Conservation (phyloP, 2,113 vertebrate species). For the Phylloscopus whistleri region DNA sequence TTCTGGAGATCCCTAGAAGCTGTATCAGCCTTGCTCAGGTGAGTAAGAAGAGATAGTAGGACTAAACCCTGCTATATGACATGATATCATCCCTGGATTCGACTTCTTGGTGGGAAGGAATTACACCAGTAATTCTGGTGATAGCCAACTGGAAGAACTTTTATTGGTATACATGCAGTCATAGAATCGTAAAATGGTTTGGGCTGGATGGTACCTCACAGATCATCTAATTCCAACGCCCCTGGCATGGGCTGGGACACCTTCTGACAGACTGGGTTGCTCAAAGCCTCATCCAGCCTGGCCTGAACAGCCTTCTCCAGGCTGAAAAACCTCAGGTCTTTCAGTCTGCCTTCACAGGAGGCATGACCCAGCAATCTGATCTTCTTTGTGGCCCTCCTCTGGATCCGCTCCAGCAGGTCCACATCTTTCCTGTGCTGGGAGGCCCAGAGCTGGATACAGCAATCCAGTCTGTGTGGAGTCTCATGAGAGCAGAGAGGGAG, state of each 20-base stretch:
- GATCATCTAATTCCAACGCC: not conserved
- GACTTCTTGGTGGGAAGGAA: not conserved
- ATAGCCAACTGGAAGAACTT: not conserved
- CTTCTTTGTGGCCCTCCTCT: not conserved
- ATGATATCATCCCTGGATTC: not conserved
- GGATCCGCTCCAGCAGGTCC: not conserved
- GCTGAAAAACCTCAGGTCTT: not conserved
- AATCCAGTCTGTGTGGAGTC: not conserved
- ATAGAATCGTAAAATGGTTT: not conserved
- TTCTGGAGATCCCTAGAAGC: not conserved
- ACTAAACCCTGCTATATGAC: not conserved
- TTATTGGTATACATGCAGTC: not conserved
- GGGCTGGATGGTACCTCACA: not conserved
- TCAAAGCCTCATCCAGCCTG: not conserved
- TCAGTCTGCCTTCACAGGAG: not conserved
- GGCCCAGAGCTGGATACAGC: too few species aligned
- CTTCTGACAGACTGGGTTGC: not conserved
- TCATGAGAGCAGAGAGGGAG: accelerated
- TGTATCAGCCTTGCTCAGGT: not conserved
- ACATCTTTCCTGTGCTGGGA: not conserved
- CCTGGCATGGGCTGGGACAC: not conserved
- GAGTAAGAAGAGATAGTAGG: not conserved
- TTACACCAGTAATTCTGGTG: not conserved
- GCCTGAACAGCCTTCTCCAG: not conserved
- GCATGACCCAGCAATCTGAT: not conserved